Evolutionary conservation across 2,113 vertebrate genomes (phyloP), one percentile per base, ranked within the genome.

Genomic region (Hystrix cristata): DNA sequence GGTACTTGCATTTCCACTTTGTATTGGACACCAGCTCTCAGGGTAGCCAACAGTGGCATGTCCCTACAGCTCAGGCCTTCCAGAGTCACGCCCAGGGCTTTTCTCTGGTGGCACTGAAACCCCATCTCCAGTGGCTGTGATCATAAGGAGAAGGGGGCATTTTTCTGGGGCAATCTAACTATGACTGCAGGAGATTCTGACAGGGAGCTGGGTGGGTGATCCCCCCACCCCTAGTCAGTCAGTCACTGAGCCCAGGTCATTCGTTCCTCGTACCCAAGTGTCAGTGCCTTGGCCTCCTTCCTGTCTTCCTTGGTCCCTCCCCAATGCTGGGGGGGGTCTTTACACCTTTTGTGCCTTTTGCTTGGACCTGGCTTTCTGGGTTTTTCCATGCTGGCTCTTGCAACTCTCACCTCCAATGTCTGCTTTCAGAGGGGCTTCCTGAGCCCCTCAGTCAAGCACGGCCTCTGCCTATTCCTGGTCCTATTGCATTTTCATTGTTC

Each of bases 21-120:
- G 48, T 79, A 34, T 10, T 55, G 27, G 29, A 2, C 29, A 55
- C 76, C 34, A 51, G 74, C 48, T 78, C 12, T 29, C 46, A 34
- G 74, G 29, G 67, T 18, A 3, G 0, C 38, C n/a, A 8, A 23
- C 5, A 4, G 8, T 81, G 29, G 34, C 11, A 34, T 43, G 14
- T 11, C 29, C 1, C 29, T 55, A 31, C 76, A 55, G 19, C 31
- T 79, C 76, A 55, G 8, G 53, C 13, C 18, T 57, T 29, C 82
- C 25, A 3, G 48, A 46, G 48, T 15, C 80, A 88, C 21, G 31
- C 7, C 29, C 59, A 19, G 21, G 67, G 29, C 46, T 72, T 23
- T 25, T 65, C 64, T 13, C 12, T 43, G 25, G 34, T 8, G 5
- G 8, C 34, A 19, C 19, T 0, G 9, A 0, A 0, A 8, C 29